Evolutionary conservation across 1,140 invertebrate species (phyloP).

Genomic region (Thaumetopoea pityocampa): DNA sequence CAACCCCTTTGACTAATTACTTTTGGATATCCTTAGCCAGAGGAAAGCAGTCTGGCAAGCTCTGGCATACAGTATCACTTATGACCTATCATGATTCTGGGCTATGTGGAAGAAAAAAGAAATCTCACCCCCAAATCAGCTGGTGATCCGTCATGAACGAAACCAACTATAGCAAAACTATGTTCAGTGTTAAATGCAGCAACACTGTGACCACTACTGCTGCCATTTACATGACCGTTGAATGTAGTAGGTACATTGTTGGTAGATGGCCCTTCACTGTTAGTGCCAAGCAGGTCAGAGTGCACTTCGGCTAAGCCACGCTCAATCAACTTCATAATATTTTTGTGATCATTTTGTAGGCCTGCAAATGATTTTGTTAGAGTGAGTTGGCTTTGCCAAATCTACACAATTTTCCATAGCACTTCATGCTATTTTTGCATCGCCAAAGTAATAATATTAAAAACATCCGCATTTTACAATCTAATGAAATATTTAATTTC

Average conservation of each 20-base stretch:
- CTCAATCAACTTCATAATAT: slow-evolving; percentile 91
- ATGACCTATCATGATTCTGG: background rate
- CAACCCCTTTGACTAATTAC: no score
- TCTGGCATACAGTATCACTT: no score
- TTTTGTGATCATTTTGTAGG: slow-evolving; percentile 93
- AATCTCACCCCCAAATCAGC: slow-evolving; percentile 86
- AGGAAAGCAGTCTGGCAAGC: no score
- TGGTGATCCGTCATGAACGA: slow-evolving; percentile 87
- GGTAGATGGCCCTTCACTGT: slow-evolving; percentile 23
- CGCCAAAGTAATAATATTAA: no score
- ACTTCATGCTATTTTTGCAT: background rate
- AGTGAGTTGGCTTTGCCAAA: background rate
- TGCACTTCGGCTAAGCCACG: slow-evolving; percentile 79
- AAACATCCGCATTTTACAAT: no score
- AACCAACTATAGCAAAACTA: slow-evolving; percentile 84
- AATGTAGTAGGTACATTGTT: slow-evolving; percentile 2
- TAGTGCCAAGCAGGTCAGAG: slow-evolving; percentile 46
- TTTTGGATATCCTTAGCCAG: no score
- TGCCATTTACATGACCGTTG: slow-evolving; percentile 23
- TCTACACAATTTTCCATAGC: background rate
- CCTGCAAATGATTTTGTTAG: slow-evolving; percentile 70
- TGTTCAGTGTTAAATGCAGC: slow-evolving; percentile 19
- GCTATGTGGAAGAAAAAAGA: slow-evolving; percentile 20
- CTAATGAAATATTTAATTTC: no score
- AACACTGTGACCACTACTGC: slow-evolving; percentile 10